Conservation (phyloP, 2,797 vertebrate genomes). For the Phalanger gymnotis region DNA sequence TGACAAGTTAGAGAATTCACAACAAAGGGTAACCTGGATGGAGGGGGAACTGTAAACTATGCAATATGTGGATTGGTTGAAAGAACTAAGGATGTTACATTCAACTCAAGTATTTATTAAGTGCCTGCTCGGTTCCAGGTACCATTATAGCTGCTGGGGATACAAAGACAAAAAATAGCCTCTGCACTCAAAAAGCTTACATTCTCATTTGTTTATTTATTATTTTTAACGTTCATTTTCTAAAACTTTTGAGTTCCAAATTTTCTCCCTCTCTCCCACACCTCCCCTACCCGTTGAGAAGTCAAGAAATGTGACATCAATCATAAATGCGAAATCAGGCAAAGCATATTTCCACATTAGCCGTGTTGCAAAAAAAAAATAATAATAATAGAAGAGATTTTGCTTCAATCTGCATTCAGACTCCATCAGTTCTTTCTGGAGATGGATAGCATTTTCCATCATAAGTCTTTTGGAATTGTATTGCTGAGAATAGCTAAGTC, state of each 20-base stretch:
- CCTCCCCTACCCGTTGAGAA: not conserved
- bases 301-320: not conserved
- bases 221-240: not conserved
- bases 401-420: not conserved
- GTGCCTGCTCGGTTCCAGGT: not conserved
- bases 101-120: not conserved
- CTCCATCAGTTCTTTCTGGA: not conserved
- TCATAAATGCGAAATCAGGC: not conserved
- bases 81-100: not conserved
- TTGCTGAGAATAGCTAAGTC: not conserved
- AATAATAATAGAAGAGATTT: not conserved
- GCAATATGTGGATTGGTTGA: not conserved
- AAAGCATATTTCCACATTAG: not conserved
- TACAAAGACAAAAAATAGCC: not conserved
- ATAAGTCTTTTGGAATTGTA: not conserved
- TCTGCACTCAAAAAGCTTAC: not conserved
- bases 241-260: not conserved
- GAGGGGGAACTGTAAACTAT: not conserved
- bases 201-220: not conserved
- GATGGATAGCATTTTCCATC: not conserved
- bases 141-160: not conserved
- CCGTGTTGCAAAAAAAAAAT: not conserved
- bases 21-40: not conserved
- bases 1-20: not conserved
- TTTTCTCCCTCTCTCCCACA: not conserved